Evolutionary conservation across 92 coral and sea anemone species (phyloP).

Genomic region (Palythoa heliodiscus): DNA sequence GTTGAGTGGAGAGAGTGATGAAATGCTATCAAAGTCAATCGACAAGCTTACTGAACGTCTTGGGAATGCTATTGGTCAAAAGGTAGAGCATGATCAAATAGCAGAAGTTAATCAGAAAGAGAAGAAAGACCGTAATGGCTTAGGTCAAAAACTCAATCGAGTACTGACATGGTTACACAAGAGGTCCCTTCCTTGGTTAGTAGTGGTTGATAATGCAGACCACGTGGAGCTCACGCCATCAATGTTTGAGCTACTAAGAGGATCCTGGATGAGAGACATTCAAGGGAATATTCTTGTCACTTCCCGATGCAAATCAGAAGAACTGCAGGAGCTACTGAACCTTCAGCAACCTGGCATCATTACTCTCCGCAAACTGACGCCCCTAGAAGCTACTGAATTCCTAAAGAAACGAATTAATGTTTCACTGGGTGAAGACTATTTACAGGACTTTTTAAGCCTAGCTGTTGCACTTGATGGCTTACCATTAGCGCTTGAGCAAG

Average conservation of each 20-base stretch:
- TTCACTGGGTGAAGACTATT: background rate
- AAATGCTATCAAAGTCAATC: conserved; percentile 16
- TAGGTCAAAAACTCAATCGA: background rate
- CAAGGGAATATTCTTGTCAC: conserved; percentile 3
- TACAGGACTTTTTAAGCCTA: background rate
- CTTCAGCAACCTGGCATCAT: background rate
- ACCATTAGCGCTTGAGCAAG: conserved; percentile 69
- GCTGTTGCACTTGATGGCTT: conserved; percentile 52
- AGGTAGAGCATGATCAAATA: background rate
- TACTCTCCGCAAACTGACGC: background rate
- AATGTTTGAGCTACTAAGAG: conserved; percentile 24
- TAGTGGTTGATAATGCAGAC: conserved; percentile 26
- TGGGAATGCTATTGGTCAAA: background rate
- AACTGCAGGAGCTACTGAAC: background rate
- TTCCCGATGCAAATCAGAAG: conserved; percentile 35
- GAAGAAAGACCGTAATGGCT: background rate
- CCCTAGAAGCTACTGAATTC: background rate
- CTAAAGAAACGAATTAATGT: background rate
- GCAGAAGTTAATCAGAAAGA: background rate
- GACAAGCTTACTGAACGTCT: background rate
- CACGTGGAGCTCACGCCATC: conserved; percentile 16
- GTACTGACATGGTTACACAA: conserved; percentile 14
- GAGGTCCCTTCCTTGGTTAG: conserved; percentile 12
- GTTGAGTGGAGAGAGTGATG: conserved; percentile 61
- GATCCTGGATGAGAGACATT: conserved; percentile 23